Base-by-base conservation (phyloP, 2,113 vertebrate genomes). In the Redunca redunca region DNA sequence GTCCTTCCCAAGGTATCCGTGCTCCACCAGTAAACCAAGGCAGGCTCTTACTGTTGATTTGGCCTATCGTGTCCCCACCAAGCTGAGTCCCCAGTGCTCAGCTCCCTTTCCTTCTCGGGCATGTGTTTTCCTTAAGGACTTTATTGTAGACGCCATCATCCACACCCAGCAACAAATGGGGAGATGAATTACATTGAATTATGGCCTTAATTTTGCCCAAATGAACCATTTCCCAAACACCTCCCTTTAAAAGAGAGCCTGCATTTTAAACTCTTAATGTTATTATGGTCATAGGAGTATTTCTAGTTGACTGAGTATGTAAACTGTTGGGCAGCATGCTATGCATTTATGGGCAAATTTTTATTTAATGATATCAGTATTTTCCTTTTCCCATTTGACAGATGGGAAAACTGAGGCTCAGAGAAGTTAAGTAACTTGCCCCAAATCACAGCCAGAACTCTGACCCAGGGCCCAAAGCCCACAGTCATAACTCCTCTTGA, bases 231-330 rank as follows among this genome's bases (percentile, higher is more conserved):
- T 16, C 60, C 50, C 30, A 57, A 80, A 64, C 11, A 82, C 60
- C 40, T 88, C 85, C 58, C 62, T 89, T 81, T 53, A 71, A 92
- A 92, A 96, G 58, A 86, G 92, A 88, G 40, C n/a, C 88, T 80
- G 5, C 50, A 8, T 74, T 88, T 89, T 58, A 80, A 94, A 57
- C 7, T 91, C 30, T 60, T 21, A n/a, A 3, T 23, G 40, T 57
- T 58, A n/a, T 25, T 67, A 43, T 48, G 16, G 14, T 67, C 30
- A 85, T 33, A 85, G 30, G 25, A 91, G 12, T n/a, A 74, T 86
- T 91, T 94, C 46, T 43, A 43, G 87, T 81, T 84, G 64, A 52
- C 6, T 26, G 40, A 26, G 40, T 77, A 77, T 77, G 36, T 43
- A 43, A 77, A 77, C 26, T 50, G 15, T 57, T 77, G 14, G 55